Percentiles rank a stretch among this genome's conserved stretches.
Conservation (phyloP, 2,888 invertebrate genomes). For the Nymphalis c-album region DNA sequence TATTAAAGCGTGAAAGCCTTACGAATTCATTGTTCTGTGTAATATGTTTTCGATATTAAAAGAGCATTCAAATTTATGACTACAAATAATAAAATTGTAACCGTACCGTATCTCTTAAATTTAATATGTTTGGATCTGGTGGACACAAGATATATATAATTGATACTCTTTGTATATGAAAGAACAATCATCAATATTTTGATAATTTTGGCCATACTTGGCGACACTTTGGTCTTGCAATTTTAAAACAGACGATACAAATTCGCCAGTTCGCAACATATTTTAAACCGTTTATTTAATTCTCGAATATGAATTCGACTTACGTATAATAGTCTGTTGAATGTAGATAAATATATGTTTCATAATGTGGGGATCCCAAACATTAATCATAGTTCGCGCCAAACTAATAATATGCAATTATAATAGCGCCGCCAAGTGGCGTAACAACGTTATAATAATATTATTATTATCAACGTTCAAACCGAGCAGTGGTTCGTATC, state of each 20-base stretch:
- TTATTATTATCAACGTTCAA: conserved; percentile 14
- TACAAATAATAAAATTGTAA: too few species aligned
- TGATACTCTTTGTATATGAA: too few species aligned
- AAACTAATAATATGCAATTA: neutral
- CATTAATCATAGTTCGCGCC: neutral
- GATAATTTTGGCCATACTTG: too few species aligned
- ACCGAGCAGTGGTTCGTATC: conserved; percentile 7
- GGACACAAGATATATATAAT: too few species aligned
- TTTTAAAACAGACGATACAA: too few species aligned
- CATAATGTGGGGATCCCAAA: neutral
- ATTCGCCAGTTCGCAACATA: neutral
- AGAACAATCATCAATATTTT: too few species aligned
- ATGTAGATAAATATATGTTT: neutral
- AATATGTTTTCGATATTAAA: neutral
- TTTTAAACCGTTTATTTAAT: neutral
- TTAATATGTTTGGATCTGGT: too few species aligned
- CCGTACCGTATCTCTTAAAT: too few species aligned
- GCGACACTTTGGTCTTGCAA: too few species aligned
- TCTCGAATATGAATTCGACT: neutral
- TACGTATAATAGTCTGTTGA: neutral
- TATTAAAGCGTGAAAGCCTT: too few species aligned
- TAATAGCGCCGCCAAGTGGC: conserved; percentile 15
- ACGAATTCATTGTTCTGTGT: too few species aligned
- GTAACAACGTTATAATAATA: conserved; percentile 15
- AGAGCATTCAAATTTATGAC: neutral